A percentile compares a stretch with the other conserved stretches of the same genome.
Conservation (phyloP, 2,797 vertebrate species). For the Sebastiscus tertius region DNA sequence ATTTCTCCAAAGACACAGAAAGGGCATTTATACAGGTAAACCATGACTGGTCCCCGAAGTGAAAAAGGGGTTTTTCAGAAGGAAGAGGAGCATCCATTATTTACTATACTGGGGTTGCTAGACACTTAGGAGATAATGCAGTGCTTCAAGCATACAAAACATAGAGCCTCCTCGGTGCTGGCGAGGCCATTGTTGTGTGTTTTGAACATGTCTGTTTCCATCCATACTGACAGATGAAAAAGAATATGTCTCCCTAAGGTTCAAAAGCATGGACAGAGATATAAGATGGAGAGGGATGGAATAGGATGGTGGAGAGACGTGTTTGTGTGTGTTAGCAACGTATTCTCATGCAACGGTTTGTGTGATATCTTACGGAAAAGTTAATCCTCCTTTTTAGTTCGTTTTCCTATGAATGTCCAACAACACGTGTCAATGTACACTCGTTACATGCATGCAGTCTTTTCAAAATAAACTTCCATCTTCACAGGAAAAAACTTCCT, state of each 20-base stretch:
- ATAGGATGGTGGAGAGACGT: constrained; percentile 37
- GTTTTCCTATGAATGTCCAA: too few relatives aligned
- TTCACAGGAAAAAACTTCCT: too few relatives aligned
- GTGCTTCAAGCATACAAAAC: constrained; percentile 82
- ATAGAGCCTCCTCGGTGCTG: constrained; percentile 70
- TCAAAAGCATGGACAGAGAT: constrained; percentile 67
- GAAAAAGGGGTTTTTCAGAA: constrained; percentile 67
- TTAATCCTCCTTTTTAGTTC: too few relatives aligned
- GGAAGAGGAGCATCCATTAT: constrained; percentile 80
- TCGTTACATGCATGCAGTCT: too few relatives aligned
- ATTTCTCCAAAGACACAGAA: constrained; percentile 78
- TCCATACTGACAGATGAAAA: constrained; percentile 80
- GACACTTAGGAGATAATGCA: constrained; percentile 82
- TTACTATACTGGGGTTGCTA: constrained; percentile 77
- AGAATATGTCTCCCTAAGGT: constrained; percentile 76
- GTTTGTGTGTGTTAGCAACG: constrained; percentile 30
- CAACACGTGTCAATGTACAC: too few relatives aligned
- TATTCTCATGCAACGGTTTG: too few relatives aligned
- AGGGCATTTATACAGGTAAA: constrained; percentile 82
- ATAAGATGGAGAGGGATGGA: constrained; percentile 37
- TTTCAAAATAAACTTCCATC: too few relatives aligned
- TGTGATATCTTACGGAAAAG: too few relatives aligned
- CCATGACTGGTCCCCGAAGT: constrained; percentile 78
- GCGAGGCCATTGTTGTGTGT: constrained; percentile 76
- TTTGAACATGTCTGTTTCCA: constrained; percentile 79